Base-by-base conservation (phyloP, 2,888 invertebrate genomes). In the Crossocerus cetratus region DNA sequence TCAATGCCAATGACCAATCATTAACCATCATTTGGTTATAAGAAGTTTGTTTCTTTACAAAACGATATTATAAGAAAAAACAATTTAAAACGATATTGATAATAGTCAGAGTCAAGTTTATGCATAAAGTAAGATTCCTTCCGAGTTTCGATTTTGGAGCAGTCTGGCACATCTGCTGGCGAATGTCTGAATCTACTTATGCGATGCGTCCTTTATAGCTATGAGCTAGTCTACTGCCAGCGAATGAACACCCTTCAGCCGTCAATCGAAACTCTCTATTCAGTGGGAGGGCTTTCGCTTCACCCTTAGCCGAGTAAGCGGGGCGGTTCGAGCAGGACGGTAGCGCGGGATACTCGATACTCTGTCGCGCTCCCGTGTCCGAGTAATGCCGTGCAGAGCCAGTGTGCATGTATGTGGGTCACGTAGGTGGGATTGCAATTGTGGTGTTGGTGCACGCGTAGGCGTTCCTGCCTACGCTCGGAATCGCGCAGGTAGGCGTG, bases 401-500 rank as follows among this genome's bases (percentile, higher is more conserved):
- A 32, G 32, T 32, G 58, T 23, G 77, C 75, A 60, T 61, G 67
- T 72, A 69, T 58, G 64, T 73, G 65, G 65, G 72, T 74, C 72
- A 72, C 68, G 72, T 67, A 69, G 78, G 72, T 71, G 72, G 69
- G 78, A 75, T 49, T 16, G 58, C 42, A 67, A 18, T 42, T 55
- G 58, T 57, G 58, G 78, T 80, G 72, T 81, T 65, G 72, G 72
- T 82, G 78, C 68, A 83, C 82, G 80, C 86, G 88, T 89, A 89
- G 89, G 89, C 89, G 88, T 87, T 83, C 76, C 89, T 84, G 77
- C 63, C 72, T 77, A 72, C 74, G 77, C 67, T 77, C 61, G 79
- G 83, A 84, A 86, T 86, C 83, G 88, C 87, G 86, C 88, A 87
- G 89, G 88, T 90, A 86, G 90, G 90, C 90, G 90, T 89, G 88